Conservation (phyloP, 1,140 invertebrate species). For the Meloidogyne hapla region DNA sequence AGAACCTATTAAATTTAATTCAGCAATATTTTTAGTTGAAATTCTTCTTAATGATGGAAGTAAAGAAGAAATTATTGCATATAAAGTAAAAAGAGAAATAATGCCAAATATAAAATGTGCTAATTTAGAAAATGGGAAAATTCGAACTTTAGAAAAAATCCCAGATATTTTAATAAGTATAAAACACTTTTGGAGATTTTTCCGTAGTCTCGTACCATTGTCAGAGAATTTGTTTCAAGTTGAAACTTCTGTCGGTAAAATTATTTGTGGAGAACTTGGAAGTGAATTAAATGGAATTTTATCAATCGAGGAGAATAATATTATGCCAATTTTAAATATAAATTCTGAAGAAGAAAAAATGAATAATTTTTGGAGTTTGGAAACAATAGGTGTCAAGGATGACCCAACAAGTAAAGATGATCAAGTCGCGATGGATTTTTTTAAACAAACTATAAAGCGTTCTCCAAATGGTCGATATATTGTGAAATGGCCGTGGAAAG, state of each 20-base stretch:
- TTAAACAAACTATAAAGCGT: background rate
- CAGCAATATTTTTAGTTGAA: background rate
- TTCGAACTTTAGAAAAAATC: background rate
- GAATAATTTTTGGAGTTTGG: conserved; percentile 10
- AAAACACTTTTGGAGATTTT: conserved; percentile 7
- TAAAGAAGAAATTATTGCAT: conserved; percentile 3
- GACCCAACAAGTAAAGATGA: background rate
- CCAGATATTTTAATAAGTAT: conserved; percentile 7
- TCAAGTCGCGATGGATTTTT: conserved; percentile 1
- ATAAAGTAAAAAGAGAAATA: background rate
- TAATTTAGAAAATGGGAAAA: background rate
- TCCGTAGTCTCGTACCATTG: background rate
- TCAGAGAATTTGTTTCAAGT: background rate
- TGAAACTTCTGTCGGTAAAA: conserved; percentile 4
- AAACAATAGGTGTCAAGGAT: background rate
- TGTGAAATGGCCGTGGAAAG: conserved; percentile 10
- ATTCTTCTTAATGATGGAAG: background rate
- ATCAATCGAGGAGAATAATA: background rate
- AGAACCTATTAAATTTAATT: background rate
- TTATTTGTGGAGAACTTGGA: background rate
- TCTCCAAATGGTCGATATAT: background rate
- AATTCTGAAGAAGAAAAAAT: background rate
- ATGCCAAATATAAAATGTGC: background rate
- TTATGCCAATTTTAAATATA: background rate
- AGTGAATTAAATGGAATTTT: background rate